These are phyloP conservation scores for Tribolium castaneum DNA, from an alignment of 1,140 invertebrate genomes.

Conservation along the genomic window DNA sequence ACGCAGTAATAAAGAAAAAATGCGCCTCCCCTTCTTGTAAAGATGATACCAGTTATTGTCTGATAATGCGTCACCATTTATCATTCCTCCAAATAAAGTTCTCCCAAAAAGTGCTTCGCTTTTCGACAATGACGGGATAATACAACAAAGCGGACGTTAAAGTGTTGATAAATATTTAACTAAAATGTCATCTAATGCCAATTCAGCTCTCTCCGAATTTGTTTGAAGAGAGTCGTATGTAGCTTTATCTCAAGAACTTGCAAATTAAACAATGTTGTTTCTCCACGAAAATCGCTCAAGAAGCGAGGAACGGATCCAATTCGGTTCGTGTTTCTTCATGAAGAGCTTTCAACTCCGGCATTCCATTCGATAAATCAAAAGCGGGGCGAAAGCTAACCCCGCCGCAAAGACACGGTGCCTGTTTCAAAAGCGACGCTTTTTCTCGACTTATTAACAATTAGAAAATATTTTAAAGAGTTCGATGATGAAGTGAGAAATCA, in stretches of 20 bases:
- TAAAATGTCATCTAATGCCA: not conserved
- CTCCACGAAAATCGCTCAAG: not conserved
- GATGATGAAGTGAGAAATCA: too few relatives aligned
- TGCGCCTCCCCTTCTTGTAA: not conserved
- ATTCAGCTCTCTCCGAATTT: not conserved
- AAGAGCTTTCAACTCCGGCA: not conserved
- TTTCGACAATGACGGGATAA: not conserved
- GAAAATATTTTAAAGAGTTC: too few relatives aligned
- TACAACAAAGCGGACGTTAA: not conserved
- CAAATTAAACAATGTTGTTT: not conserved
- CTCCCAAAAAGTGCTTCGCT: not conserved
- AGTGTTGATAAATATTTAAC: not conserved
- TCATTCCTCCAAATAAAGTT: conserved; percentile 2
- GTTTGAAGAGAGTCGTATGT: not conserved
- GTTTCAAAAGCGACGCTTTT: not conserved
- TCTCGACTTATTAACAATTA: too few relatives aligned
- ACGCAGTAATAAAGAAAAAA: not conserved
- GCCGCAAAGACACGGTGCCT: not conserved
- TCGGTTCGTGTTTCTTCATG: not conserved
- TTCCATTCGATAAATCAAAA: conserved; percentile 9
- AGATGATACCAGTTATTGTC: conserved; percentile 11
- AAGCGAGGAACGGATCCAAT: not conserved
- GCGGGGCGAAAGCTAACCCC: not conserved
- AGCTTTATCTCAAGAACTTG: not conserved
- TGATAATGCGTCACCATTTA: conserved; percentile 18